phyloP scores from a whole-genome alignment of 2,797 vertebrate genomes.

The Avahi laniger region DNA sequence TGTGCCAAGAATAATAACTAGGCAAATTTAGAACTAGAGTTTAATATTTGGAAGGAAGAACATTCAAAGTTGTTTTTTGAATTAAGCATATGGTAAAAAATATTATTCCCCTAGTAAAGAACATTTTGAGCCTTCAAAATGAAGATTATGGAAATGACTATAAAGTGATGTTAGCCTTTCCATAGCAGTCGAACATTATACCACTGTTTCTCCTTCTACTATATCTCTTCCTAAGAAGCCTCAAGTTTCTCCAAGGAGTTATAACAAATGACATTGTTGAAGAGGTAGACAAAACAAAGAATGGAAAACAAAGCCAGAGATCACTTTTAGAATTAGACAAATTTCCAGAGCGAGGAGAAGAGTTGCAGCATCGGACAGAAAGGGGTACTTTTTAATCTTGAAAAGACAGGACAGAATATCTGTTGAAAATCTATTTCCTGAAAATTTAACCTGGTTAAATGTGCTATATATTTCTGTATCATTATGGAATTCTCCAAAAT shows the following conservation, averaged over 20 bases:
- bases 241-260: background rate
- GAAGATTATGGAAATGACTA: background rate
- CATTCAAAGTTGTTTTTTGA: background rate
- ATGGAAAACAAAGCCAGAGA: background rate
- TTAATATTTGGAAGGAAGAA: background rate
- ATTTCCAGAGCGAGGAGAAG: background rate
- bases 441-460: background rate
- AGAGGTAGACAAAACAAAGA: background rate
- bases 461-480: background rate
- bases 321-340: background rate
- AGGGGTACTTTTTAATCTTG: background rate
- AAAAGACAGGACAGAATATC: background rate
- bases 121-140: background rate
- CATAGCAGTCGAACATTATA: background rate
- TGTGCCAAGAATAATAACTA: background rate
- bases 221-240: background rate
- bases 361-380: background rate
- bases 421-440: background rate
- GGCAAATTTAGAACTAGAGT: background rate
- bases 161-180: background rate
- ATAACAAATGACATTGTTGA: background rate
- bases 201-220: background rate
- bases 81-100: background rate
- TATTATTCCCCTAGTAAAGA: background rate
- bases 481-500: background rate